phyloP scores from a whole-genome alignment of 1,140 invertebrate species.

The Trinorchestia longiramus region DNA sequence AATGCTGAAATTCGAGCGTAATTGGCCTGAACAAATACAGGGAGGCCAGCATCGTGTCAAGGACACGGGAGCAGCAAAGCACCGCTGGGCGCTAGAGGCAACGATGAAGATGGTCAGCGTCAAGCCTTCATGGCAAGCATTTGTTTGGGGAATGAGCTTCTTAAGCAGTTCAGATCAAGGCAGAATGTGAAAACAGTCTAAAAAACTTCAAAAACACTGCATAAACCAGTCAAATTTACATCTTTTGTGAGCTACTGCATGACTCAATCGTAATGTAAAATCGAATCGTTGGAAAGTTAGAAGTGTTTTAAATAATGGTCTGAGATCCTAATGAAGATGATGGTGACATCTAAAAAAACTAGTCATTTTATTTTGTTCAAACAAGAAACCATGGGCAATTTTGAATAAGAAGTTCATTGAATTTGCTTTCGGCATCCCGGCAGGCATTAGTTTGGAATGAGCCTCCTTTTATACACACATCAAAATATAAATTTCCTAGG shows the following conservation, averaged over 20 bases:
- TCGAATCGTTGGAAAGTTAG: neutral
- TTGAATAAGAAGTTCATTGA: neutral
- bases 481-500: no score
- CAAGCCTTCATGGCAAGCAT: neutral
- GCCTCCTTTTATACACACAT: neutral
- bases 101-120: neutral
- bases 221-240: neutral
- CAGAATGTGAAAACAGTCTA: neutral
- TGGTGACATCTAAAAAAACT: neutral
- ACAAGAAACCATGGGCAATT: neutral
- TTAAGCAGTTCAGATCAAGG: neutral
- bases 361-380: neutral
- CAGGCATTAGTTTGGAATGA: neutral
- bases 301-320: neutral
- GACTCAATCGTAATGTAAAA: neutral
- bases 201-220: neutral
- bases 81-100: neutral
- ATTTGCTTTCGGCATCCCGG: neutral
- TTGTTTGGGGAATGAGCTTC: neutral
- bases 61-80: neutral
- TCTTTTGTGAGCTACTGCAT: neutral
- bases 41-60: neutral
- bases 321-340: neutral
- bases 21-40: neutral
- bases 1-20: neutral